Evolutionary conservation across 2,888 invertebrate genomes (phyloP).

Genomic region (Elegia similella): DNA sequence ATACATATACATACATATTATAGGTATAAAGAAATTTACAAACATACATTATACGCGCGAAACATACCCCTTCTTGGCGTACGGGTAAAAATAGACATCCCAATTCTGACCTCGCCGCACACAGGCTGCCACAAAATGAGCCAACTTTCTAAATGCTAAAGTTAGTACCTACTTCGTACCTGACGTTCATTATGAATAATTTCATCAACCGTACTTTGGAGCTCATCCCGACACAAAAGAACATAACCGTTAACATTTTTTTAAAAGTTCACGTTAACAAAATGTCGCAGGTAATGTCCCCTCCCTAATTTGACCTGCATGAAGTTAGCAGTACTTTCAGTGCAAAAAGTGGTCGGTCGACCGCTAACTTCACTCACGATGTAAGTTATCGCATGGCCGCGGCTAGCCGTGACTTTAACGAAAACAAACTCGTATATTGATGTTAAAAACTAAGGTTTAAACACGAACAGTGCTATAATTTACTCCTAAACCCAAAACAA

Average conservation of each 20-base stretch:
- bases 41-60: too few relatives aligned
- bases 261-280: conserved; percentile 24
- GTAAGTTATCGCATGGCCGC: conserved; percentile 21
- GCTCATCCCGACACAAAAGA: conserved; percentile 20
- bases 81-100: not conserved
- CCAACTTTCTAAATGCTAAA: conserved; percentile 2
- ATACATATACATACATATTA: too few relatives aligned
- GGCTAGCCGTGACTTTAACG: conserved; percentile 56
- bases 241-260: conserved; percentile 18
- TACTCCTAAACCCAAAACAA: conserved; percentile 54
- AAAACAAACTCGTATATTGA: conserved; percentile 64
- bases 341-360: conserved; percentile 29
- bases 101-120: not conserved
- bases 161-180: conserved; percentile 14
- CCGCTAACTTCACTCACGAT: conserved; percentile 38
- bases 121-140: not conserved
- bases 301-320: conserved; percentile 32
- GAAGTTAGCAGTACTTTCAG: conserved; percentile 50
- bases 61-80: too few relatives aligned
- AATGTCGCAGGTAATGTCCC: conserved; percentile 39
- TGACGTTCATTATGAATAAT: conserved; percentile 20
- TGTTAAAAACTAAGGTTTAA: conserved; percentile 51
- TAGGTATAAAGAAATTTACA: too few relatives aligned
- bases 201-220: conserved; percentile 14
- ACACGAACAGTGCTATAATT: conserved; percentile 61